Base-by-base conservation (phyloP, 2,888 invertebrate species). In the Hermaeophaga mercurialis region DNA sequence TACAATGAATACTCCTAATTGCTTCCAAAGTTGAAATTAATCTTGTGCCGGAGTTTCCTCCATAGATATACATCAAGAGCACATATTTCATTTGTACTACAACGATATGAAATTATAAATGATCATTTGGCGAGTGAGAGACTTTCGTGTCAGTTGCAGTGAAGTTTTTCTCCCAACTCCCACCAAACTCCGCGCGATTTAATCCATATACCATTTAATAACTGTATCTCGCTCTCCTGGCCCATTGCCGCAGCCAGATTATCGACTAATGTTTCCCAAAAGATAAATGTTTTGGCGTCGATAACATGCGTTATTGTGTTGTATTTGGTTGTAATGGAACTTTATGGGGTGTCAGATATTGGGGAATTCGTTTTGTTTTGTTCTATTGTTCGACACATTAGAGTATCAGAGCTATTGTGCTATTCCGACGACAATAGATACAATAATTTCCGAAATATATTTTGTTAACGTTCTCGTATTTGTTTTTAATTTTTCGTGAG, bases 81-180 rank as follows among this genome's bases (percentile, higher is more conserved):
- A 44, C 54, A 52, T 36, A 58, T 58, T 49, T 54, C 50, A 54
- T 54, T 52, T 47, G 54, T 55, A 41, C 28, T 12, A 47, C 33
- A 43, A 38, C 45, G 44, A 36, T 50, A 55, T 52, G 50, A 59
- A 52, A 59, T 48, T 56, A 56, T 56, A 53, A 59, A 53, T 53
- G 55, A 52, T 59, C 54, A 48, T 36, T 36, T 12, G 36, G 43
- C 24, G 44, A 44, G 24, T 56, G 38, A 11, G 52, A 31, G 39
- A 55, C 55, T 56, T 52, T 47, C 34, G 18, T 52, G 59, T 56
- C 56, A 58, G 47, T 49, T 45, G 38, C 45, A 39, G 44, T 11
- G 22, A 52, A 45, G 52, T 56, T 56, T 56, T 41, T 47, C 19
- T 31, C 19, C 36, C 22, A 26, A 15, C 12, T 33, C n/a, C 46